Base-by-base conservation (phyloP, 92 coral and sea anemone genomes). In the Plumapathes pennacea region DNA sequence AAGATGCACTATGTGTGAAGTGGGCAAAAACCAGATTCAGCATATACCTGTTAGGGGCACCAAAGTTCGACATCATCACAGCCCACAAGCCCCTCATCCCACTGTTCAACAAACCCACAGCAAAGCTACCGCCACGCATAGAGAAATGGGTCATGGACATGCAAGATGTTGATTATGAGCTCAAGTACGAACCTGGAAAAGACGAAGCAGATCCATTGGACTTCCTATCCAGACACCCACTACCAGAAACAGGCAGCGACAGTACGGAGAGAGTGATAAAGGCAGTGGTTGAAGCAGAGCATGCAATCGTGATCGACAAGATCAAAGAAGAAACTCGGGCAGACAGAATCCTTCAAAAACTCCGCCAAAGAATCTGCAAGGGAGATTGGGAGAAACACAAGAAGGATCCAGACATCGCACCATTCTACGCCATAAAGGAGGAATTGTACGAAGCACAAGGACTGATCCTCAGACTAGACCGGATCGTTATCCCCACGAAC, bases 111-210 rank as follows among this genome's bases (percentile, higher is more conserved):
- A 51, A 19, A 45, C 4, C 48, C 30, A 64, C 49, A 18, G 82
- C 47, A n/a, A 53, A 46, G 65, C 49, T 29, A 29, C 80, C 18
- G 32, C 64, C 26, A 52, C 18, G 61, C 14, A 56, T 36, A 24
- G 27, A 29, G 42, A 38, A 40, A 15, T 51, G 32, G 72, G 89
- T 82, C 3, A 62, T 75, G 89, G 65, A 32, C 45, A 74, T 82
- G 89, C 83, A 74, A 29, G 62, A 74, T 22, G 80, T 83, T 4
- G 72, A 83, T 33, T 83, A 14, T 42, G 72, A 76, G 27, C 22
- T 71, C 38, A 64, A 46, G 18, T 76, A 76, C 22, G 63, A 76
- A 46, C 76, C 80, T 1, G 89, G 84, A 8, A 71, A 64, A 49
- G 67, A 61, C 30, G 71, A 76, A 54, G 29, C 28, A 6, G 78